Percentiles rank a stretch among this genome's conserved stretches.
These are phyloP conservation scores for Artibeus lituratus DNA, from an alignment of 2,797 vertebrate species.

Conservation along the genomic window DNA sequence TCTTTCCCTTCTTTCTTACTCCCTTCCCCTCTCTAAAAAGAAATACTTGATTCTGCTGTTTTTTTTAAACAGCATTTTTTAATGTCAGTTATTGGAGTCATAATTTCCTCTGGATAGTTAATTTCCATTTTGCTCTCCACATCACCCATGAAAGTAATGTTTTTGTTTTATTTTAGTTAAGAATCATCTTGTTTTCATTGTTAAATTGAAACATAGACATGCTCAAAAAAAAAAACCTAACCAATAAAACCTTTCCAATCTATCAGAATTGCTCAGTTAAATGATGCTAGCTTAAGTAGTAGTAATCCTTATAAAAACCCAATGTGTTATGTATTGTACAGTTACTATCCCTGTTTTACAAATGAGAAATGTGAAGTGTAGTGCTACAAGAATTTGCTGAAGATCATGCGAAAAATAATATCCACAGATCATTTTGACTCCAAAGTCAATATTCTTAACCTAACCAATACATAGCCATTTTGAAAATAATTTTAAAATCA, in stretches of 20 bases:
- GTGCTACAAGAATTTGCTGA: neutral
- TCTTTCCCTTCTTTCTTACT: too few species aligned
- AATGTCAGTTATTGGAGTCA: neutral
- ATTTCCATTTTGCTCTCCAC: neutral
- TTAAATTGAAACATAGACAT: neutral
- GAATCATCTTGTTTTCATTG: neutral
- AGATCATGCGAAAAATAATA: neutral
- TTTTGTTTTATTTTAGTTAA: neutral
- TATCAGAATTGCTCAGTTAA: neutral
- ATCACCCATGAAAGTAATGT: neutral
- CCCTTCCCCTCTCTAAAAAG: too few species aligned
- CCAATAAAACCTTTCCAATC: neutral
- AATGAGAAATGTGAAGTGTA: neutral
- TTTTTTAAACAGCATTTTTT: too few species aligned
- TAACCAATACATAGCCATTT: neutral
- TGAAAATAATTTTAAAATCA: neutral
- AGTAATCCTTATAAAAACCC: neutral
- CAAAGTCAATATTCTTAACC: neutral
- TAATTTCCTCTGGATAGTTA: neutral
- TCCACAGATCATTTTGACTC: neutral
- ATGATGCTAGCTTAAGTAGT: neutral
- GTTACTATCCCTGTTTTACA: neutral
- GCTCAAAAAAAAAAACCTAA: neutral
- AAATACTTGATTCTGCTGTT: too few species aligned
- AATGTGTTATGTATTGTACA: neutral